phyloP scores from a whole-genome alignment of 2,113 vertebrate genomes.

The Thalassoma bifasciatum region DNA sequence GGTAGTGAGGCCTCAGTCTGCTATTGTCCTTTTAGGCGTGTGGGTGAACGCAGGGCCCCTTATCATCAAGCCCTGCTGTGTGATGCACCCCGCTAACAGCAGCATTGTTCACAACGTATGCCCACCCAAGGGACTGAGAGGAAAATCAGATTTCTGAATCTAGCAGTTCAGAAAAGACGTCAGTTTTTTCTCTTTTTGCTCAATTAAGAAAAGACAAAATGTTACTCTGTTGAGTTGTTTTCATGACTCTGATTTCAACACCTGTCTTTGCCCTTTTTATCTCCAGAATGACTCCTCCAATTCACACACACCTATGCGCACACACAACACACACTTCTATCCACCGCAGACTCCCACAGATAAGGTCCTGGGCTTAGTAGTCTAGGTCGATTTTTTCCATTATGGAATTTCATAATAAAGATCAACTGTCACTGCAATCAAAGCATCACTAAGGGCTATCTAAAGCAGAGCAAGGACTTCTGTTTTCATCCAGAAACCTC shows the following conservation, averaged over 20 bases:
- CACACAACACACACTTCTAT: conserved; percentile 24
- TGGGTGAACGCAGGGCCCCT: conserved; percentile 70
- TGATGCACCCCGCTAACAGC: conserved; percentile 32
- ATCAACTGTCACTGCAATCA: conserved; percentile 79
- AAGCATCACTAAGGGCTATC: conserved; percentile 68
- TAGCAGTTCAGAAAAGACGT: not conserved
- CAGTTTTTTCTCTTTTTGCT: no score
- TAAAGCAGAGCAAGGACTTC: conserved; percentile 62
- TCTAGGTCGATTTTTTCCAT: conserved; percentile 83
- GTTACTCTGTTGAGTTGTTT: not conserved
- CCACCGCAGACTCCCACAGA: conserved; percentile 49
- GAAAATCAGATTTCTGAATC: conserved; percentile 8
- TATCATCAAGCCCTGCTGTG: conserved; percentile 48
- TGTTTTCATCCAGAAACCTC: conserved; percentile 52
- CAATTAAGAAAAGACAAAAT: not conserved
- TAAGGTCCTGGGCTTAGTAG: conserved; percentile 63
- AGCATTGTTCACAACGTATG: conserved; percentile 38
- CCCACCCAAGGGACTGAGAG: conserved; percentile 25
- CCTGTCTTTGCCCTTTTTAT: conserved; percentile 30
- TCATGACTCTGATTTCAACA: conserved; percentile 9
- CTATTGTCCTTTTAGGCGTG: conserved; percentile 78
- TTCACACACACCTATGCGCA: not conserved
- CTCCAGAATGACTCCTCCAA: conserved; percentile 38
- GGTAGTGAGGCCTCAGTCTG: conserved; percentile 67
- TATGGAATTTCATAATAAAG: conserved; percentile 82